These are phyloP conservation scores for Sorex maritimensis DNA, from an alignment of 2,797 vertebrate genomes.

Conservation along the genomic window DNA sequence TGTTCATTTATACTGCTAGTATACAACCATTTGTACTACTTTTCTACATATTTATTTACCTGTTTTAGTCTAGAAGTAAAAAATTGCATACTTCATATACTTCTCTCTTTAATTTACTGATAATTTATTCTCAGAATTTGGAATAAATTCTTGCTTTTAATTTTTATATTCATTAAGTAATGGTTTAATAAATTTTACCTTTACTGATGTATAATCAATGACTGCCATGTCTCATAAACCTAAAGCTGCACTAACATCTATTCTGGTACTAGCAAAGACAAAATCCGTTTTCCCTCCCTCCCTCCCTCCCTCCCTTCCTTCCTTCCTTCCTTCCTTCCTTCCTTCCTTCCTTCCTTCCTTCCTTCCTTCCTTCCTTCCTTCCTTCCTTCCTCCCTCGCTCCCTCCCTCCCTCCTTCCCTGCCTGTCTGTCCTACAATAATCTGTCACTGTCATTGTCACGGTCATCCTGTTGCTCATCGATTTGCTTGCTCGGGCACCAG, in stretches of 20 bases:
- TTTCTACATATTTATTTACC: not conserved
- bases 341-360: too few species aligned
- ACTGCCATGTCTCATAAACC: not conserved
- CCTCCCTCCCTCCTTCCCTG: too few species aligned
- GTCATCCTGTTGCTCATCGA: too few species aligned
- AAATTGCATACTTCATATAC: conserved; percentile 1
- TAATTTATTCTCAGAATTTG: conserved; percentile 20
- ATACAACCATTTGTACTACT: not conserved
- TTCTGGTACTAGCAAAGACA: conserved; percentile 11
- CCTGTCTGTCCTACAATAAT: too few species aligned
- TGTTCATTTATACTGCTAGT: not conserved
- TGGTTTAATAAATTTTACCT: not conserved
- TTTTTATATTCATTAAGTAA: not conserved
- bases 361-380: too few species aligned
- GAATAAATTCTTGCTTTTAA: not conserved
- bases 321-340: too few species aligned
- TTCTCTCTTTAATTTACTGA: not conserved
- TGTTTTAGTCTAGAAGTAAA: not conserved
- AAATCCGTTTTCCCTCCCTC: not conserved
- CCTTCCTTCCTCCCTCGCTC: too few species aligned
- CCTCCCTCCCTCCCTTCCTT: too few species aligned
- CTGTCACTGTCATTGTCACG: too few species aligned
- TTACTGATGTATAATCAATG: not conserved
- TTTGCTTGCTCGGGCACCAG: too few species aligned
- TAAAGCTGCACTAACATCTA: not conserved